Evolutionary conservation across 2,888 invertebrate genomes (phyloP).

Genomic region (Acleris emargana): DNA sequence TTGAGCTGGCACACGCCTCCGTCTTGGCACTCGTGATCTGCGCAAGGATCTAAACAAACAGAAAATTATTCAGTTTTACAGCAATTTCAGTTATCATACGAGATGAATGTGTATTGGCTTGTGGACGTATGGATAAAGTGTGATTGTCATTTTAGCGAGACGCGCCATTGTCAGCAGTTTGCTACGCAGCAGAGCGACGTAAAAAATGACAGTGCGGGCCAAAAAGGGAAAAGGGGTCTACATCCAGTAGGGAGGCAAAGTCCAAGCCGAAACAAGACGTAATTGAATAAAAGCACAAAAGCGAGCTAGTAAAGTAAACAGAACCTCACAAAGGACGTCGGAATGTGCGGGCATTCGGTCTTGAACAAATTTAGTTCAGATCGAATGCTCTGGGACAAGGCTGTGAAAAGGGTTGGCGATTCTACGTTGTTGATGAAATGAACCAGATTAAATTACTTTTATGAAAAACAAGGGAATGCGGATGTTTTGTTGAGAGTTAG

Average conservation of each 20-base stretch:
- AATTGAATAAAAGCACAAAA: constrained; percentile 73
- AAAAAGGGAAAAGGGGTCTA: constrained; percentile 29
- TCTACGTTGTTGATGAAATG: constrained; percentile 61
- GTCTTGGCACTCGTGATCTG: constrained; percentile 89
- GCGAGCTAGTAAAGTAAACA: constrained; percentile 74
- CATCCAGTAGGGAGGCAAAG: constrained; percentile 41
- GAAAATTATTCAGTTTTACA: not conserved
- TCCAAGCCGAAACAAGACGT: constrained; percentile 55
- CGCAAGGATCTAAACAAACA: constrained; percentile 90
- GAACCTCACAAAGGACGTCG: constrained; percentile 71
- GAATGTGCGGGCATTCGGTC: constrained; percentile 75
- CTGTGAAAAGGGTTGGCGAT: constrained; percentile 75
- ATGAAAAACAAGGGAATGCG: constrained; percentile 57
- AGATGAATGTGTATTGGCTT: not conserved
- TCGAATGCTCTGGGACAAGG: constrained; percentile 74
- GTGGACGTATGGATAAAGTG: too few relatives aligned
- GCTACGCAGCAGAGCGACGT: constrained; percentile 10
- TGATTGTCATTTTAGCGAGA: constrained; percentile 5
- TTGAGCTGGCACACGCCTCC: constrained; percentile 93
- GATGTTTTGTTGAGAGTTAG: constrained; percentile 9
- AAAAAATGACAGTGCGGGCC: constrained; percentile 31
- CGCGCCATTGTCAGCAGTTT: not conserved
- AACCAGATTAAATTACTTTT: constrained; percentile 72
- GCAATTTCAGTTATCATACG: too few relatives aligned
- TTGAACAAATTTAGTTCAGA: constrained; percentile 77